phyloP scores from a whole-genome alignment of 2,797 vertebrate genomes.

The Chaenodraco wilsoni region DNA sequence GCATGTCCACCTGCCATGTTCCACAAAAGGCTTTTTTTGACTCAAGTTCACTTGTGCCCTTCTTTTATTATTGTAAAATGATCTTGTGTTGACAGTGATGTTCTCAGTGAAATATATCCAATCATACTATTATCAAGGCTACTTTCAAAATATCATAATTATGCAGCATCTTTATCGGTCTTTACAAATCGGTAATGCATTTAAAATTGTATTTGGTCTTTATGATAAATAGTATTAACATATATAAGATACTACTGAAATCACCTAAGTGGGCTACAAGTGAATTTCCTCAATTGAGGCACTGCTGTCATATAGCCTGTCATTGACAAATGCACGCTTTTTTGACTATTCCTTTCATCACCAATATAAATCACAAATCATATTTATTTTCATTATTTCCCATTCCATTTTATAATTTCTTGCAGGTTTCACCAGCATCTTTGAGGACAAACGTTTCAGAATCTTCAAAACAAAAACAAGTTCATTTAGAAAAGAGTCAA shows the following conservation, averaged over 20 bases:
- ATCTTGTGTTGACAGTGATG: constrained; percentile 4
- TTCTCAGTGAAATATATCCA: constrained; percentile 1
- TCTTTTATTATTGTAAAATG: constrained; percentile 4
- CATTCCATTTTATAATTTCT: constrained; percentile 76
- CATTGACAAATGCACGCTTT: constrained; percentile 57
- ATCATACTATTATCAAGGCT: background rate
- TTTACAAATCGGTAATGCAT: background rate
- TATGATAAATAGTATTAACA: constrained; percentile 7
- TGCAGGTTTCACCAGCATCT: constrained; percentile 74
- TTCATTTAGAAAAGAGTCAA: constrained; percentile 51
- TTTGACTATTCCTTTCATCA: constrained; percentile 41
- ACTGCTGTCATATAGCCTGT: constrained; percentile 4
- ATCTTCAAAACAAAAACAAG: constrained; percentile 58
- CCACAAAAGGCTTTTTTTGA: constrained; percentile 19
- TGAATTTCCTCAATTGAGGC: constrained; percentile 52
- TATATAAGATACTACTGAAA: background rate
- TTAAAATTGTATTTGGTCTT: constrained; percentile 16
- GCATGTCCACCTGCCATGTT: constrained; percentile 33
- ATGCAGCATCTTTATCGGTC: background rate
- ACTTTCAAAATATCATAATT: constrained; percentile 3
- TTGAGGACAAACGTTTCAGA: constrained; percentile 69
- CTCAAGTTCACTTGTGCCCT: constrained; percentile 54
- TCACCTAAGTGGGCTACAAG: constrained; percentile 47
- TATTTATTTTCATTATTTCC: constrained; percentile 57
- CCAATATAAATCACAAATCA: constrained; percentile 33